Conservation (phyloP, 1,140 invertebrate genomes). For the Phocides pigmalion region DNA sequence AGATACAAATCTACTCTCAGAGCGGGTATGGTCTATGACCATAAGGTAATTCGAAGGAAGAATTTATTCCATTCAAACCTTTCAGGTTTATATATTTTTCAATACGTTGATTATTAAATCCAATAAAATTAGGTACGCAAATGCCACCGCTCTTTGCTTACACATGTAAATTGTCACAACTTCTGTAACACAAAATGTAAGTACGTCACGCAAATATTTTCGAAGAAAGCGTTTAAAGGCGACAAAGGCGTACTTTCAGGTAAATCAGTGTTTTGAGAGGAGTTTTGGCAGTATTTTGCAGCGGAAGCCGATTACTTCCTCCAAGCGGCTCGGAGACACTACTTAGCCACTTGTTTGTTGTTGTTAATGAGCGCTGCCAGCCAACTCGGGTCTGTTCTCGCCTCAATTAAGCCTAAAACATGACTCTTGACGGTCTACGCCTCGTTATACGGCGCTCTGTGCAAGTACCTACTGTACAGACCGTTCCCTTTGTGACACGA, state of each 20-base stretch:
- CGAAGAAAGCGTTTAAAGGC: slow-evolving; percentile 20
- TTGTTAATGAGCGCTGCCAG: slow-evolving; percentile 78
- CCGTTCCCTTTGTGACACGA: slow-evolving; percentile 1
- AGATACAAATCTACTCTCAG: too few species aligned
- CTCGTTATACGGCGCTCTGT: slow-evolving; percentile 36
- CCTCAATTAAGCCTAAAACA: slow-evolving; percentile 80
- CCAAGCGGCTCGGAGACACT: slow-evolving; percentile 52
- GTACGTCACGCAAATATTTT: slow-evolving; percentile 31
- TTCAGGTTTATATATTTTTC: too few species aligned
- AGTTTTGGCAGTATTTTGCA: slow-evolving; percentile 48
- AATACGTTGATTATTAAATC: too few species aligned
- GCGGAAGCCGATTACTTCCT: slow-evolving; percentile 64
- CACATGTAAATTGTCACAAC: slow-evolving; percentile 37
- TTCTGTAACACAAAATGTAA: slow-evolving; percentile 40
- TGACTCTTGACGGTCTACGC: slow-evolving; percentile 55
- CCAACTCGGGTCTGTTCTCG: slow-evolving; percentile 74
- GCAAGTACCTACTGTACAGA: not conserved
- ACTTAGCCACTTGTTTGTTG: slow-evolving; percentile 80
- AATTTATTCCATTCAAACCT: too few species aligned
- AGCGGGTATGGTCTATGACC: too few species aligned
- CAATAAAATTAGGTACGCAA: too few species aligned
- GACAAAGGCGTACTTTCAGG: slow-evolving; percentile 45
- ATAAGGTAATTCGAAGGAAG: too few species aligned
- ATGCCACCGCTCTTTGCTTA: too few species aligned
- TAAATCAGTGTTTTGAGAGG: slow-evolving; percentile 44